Evolutionary conservation across 2,113 vertebrate genomes (phyloP).

Genomic region (Onychostoma macrolepis): DNA sequence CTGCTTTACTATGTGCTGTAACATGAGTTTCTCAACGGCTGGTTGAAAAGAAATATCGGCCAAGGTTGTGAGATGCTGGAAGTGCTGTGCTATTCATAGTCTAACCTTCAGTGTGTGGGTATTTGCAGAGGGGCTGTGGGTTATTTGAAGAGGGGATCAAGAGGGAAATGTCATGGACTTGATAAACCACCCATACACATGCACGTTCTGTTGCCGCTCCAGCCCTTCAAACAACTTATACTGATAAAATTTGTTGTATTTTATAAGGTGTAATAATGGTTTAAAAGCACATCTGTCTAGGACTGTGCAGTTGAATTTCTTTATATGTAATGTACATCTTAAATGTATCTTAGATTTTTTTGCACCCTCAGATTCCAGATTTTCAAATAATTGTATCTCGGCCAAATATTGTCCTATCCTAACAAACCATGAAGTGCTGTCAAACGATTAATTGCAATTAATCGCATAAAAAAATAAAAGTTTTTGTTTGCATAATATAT

Average conservation of each 20-base stretch:
- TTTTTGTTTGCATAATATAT: too few species aligned
- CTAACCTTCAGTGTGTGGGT: constrained; percentile 61
- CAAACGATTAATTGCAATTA: too few species aligned
- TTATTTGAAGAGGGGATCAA: constrained; percentile 1
- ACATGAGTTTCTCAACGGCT: constrained; percentile 36
- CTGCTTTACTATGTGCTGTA: constrained; percentile 18
- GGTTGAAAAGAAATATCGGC: constrained; percentile 51
- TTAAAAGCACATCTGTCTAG: neutral
- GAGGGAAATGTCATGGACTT: constrained; percentile 56
- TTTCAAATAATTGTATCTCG: too few species aligned
- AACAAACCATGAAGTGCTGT: too few species aligned
- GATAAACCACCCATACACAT: constrained; percentile 31
- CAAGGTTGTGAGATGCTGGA: constrained; percentile 56
- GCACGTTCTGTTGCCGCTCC: neutral
- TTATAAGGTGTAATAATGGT: neutral
- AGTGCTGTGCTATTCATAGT: constrained; percentile 71
- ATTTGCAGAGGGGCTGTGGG: constrained; percentile 47
- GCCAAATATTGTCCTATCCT: too few species aligned
- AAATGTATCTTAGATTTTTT: neutral
- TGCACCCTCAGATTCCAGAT: too few species aligned
- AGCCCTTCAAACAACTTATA: too few species aligned
- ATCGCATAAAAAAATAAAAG: too few species aligned
- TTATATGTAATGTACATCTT: neutral
- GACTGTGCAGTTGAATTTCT: neutral
- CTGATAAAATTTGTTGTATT: neutral